Percentiles rank a stretch among this genome's conserved stretches.
Conservation (phyloP, 2,888 invertebrate species). For the Troides oblongomaculatus region DNA sequence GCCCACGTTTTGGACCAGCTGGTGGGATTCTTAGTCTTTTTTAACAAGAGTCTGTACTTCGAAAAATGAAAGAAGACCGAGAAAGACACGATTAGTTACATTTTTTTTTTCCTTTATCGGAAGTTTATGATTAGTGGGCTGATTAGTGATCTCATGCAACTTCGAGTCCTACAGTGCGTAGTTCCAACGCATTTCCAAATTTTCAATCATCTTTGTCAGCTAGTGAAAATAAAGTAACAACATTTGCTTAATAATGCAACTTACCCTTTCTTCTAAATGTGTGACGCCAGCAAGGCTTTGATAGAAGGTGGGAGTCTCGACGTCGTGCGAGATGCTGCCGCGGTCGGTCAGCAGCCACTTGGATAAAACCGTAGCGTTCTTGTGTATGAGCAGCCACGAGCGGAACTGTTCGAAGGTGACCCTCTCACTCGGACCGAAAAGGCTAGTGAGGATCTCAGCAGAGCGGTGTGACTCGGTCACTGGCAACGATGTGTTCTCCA, state of each 20-base stretch:
- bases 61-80: too few relatives aligned
- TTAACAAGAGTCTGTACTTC: too few relatives aligned
- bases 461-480: constrained; percentile 54
- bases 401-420: constrained; percentile 87
- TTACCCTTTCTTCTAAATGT: constrained; percentile 88
- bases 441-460: constrained; percentile 61
- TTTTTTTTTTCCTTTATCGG: too few relatives aligned
- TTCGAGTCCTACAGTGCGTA: too few relatives aligned
- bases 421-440: constrained; percentile 69
- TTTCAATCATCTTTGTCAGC: too few relatives aligned
- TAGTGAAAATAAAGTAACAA: too few relatives aligned
- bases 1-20: too few relatives aligned
- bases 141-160: too few relatives aligned
- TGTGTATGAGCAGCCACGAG: constrained; percentile 87
- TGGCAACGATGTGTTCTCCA: constrained; percentile 75
- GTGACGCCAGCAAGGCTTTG: constrained; percentile 96
- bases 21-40: too few relatives aligned
- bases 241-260: constrained; percentile 37
- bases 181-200: too few relatives aligned
- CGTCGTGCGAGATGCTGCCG: constrained; percentile 87
- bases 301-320: constrained; percentile 94
- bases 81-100: too few relatives aligned
- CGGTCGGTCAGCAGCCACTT: constrained; percentile 90
- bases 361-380: constrained; percentile 88
- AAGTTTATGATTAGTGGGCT: too few relatives aligned